A percentile compares a stretch with the other conserved stretches of the same genome.
Conservation (phyloP, 2,888 invertebrate genomes). For the Timandra comae region DNA sequence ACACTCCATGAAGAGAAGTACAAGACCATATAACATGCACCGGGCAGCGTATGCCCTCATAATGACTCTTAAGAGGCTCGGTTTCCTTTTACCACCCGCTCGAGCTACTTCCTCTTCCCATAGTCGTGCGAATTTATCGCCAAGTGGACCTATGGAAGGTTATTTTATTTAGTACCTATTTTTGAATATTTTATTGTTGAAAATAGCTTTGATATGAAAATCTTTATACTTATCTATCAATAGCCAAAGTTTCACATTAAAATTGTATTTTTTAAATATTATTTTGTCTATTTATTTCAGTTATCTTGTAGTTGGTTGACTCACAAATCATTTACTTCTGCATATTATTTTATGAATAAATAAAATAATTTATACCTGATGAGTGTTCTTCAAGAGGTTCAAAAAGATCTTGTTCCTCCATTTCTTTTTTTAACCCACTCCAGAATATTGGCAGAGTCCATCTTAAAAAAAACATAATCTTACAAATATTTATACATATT, state of each 20-base stretch:
- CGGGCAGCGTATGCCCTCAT: conserved; percentile 78
- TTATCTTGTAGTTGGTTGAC: too few species aligned
- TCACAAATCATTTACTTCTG: too few species aligned
- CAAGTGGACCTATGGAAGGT: conserved; percentile 51
- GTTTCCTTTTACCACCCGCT: conserved; percentile 62
- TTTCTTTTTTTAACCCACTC: conserved; percentile 83
- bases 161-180: background rate
- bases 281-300: too few species aligned
- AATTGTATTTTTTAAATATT: too few species aligned
- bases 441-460: conserved; percentile 88
- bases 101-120: conserved; percentile 71
- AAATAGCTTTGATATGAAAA: too few species aligned
- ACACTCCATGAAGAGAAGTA: conserved; percentile 78
- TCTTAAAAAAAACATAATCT: conserved; percentile 72
- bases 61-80: conserved; percentile 74
- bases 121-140: conserved; percentile 66
- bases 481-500: too few species aligned
- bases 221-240: too few species aligned
- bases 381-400: conserved; percentile 84
- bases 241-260: too few species aligned
- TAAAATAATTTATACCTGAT: conserved; percentile 77
- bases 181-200: too few species aligned
- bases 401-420: conserved; percentile 85
- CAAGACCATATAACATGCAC: conserved; percentile 76
- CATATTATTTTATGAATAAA: too few species aligned